Base-by-base conservation (phyloP, 2,797 vertebrate species). In the Xenentodon cancila region DNA sequence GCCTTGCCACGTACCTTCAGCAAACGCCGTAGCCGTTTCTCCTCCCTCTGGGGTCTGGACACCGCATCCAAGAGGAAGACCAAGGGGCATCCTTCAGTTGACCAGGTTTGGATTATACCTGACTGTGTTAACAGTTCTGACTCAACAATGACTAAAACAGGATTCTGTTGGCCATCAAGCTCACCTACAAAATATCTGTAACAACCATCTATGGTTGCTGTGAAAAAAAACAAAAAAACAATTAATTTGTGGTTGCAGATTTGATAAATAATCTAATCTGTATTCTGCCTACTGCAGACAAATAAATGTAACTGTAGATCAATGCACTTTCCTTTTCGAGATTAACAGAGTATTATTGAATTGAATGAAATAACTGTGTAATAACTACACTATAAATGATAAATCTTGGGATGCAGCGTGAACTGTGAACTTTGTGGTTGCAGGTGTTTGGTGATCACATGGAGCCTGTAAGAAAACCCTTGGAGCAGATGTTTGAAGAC, bases 31-130 rank as follows among this genome's bases (percentile, higher is more conserved):
- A 98, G 97, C 87, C 92, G 97, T 30, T 99, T 99, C 92, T 99
- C 97, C 79, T 99, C 97, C 30, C 94, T 99, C 0, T 99, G 97
- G 97, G 97, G 97, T 2, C 92, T 99, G 87, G 97, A 99, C 88
- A 96, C 96, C 46, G 89, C 94, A 83, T 96, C 97, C 7, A 99
- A 95, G 91, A 97, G 96, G 82, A 99, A 97, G 85, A 95, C 75
- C 53, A 93, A 96, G 75, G 95, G 94, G 11, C 95, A 96, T 55
- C 96, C 96, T 9, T 95, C 94, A 89, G 95, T 99, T 87, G 97
- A 94, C 80, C 97, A 98, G 95, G 97, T 98, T 40, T 53, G 25
- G 11, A n/a, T 25, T 4, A 6, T 6, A 20, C 19, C 9, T 0
- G 1, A 13, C 34, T 4, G 34, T 37, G 34, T 37, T 37, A 1